Evolutionary conservation across 2,113 vertebrate species (phyloP), one percentile per base, ranked within the genome.

Genomic region (Callipepla californica): DNA sequence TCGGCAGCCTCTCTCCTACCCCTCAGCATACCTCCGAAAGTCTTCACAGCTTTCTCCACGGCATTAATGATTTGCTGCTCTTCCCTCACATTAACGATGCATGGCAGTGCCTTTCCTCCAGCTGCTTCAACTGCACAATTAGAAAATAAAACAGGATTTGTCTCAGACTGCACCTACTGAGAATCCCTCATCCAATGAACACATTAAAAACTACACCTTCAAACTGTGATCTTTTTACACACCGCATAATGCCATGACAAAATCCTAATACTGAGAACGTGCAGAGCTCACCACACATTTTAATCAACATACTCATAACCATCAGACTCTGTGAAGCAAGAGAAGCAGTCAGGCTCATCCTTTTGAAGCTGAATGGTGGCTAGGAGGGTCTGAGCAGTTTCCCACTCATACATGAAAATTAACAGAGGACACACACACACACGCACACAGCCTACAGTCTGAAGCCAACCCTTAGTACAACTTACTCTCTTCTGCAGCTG

Each of bases 1-100:
- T 58, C 38, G 11, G 59, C 73, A 45, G 28, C 5, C 3, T 59
- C 40, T 68, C 42, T 22, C 14, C 38, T 19, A 32, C 1, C 11
- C 23, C 15, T 30, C 7, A 78, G n/a, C 82, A 25, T 97, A 99
- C 99, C 99, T 98, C 99, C 99, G 94, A 99, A 99, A 40, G 94
- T 98, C 80, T 98, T 94, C 5, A 99, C 97, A 4, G 99, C 99
- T 87, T 98, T 98, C 86, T 98, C 97, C 79, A 99, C 98, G 0
- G 99, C 99, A 7, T 93, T 92, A 57, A 65, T 97, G 19, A 99
- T 97, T 96, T 99, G 99, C 70, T 98, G 92, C 89, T 99, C 99
- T 59, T 99, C 98, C 65, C 99, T 98, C 57, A 99, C 99, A 30
- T 99, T 99, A 6, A 99, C 99, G 2, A 99, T 7, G 20, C 99